phyloP scores from a whole-genome alignment of 2,888 invertebrate species.

The Branchellion lobata region DNA sequence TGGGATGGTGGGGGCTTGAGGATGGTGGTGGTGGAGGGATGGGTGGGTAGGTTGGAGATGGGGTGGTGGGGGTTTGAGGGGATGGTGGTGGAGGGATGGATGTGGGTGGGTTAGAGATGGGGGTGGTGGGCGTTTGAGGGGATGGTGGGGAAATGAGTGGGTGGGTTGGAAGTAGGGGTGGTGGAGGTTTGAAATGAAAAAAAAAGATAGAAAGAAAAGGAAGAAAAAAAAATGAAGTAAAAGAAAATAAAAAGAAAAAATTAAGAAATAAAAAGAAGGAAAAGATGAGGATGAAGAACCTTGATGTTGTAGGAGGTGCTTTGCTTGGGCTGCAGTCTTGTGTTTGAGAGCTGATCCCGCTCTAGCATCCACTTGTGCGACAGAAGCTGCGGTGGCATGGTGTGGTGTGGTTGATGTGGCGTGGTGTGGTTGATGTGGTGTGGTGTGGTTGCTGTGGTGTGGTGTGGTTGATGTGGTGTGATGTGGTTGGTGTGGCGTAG shows the following conservation, averaged over 20 bases:
- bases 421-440: too few species aligned
- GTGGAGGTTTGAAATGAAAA: neutral
- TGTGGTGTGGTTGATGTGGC: too few species aligned
- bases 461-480: too few species aligned
- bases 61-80: neutral
- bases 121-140: neutral
- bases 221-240: neutral
- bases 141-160: neutral
- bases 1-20: neutral
- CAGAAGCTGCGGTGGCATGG: conserved; percentile 70
- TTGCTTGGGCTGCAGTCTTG: conserved; percentile 63
- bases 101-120: neutral
- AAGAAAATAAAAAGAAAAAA: neutral
- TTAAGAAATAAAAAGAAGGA: neutral
- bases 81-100: neutral
- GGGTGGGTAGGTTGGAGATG: neutral
- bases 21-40: neutral
- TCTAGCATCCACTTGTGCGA: conserved; percentile 82
- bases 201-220: neutral
- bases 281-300: too few species aligned
- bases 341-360: conserved; percentile 67
- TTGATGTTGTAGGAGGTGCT: conserved; percentile 63
- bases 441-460: too few species aligned
- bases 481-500: too few species aligned
- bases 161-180: neutral